Percentiles rank a stretch among this genome's conserved stretches.
These are phyloP conservation scores for Cynopterus brachyotis DNA, from an alignment of 2,113 vertebrate genomes.

Conservation along the genomic window DNA sequence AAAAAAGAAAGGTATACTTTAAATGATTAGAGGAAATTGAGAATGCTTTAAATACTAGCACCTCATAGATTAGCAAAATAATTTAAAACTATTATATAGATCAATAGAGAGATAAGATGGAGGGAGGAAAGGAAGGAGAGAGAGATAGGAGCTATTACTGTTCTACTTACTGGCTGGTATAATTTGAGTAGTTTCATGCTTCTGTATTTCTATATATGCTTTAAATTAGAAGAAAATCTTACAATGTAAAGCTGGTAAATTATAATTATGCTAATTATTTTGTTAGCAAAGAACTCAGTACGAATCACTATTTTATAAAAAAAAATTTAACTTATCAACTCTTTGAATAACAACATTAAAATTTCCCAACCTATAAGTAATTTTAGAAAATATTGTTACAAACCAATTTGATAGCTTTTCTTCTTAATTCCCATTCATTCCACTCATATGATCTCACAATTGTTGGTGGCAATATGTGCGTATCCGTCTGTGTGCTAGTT, in stretches of 20 bases:
- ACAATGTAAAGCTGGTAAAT: background rate
- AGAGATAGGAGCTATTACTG: background rate
- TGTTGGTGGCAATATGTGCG: constrained; percentile 91
- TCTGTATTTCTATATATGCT: background rate
- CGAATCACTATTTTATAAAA: background rate
- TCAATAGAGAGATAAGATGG: background rate
- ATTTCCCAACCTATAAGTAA: background rate
- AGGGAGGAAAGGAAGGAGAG: background rate
- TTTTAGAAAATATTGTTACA: constrained; percentile 73
- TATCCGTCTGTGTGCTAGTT: constrained; percentile 91
- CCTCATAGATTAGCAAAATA: background rate
- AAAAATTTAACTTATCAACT: background rate
- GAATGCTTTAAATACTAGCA: background rate
- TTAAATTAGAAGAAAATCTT: constrained; percentile 37
- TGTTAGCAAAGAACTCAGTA: background rate
- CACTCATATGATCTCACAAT: constrained; percentile 91
- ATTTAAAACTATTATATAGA: background rate
- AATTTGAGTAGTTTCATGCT: background rate
- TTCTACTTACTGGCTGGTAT: background rate
- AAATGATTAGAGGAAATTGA: background rate
- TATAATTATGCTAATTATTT: constrained; percentile 25
- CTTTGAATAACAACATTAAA: background rate
- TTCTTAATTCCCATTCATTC: constrained; percentile 97
- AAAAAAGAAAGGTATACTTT: background rate
- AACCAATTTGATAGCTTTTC: constrained; percentile 95